A percentile compares a stretch with the other conserved stretches of the same genome.
These are phyloP conservation scores for Drosophila lowei DNA, from an alignment of 1,140 invertebrate species.

Conservation along the genomic window DNA sequence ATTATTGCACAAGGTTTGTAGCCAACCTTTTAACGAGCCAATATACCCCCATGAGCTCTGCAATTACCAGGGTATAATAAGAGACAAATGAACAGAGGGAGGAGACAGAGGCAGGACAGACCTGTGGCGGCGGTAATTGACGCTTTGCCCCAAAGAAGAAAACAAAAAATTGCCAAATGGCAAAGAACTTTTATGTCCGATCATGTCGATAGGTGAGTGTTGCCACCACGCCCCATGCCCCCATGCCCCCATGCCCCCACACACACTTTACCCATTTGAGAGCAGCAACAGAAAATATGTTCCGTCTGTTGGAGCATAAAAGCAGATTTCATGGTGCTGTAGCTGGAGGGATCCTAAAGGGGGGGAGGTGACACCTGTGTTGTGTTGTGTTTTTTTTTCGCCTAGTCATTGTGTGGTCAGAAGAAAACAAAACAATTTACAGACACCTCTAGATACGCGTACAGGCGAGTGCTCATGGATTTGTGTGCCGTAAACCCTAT, in stretches of 20 bases:
- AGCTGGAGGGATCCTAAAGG: not conserved
- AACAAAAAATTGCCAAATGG: constrained; percentile 47
- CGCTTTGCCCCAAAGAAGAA: constrained; percentile 29
- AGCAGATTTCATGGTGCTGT: constrained; percentile 43
- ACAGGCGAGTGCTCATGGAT: no score
- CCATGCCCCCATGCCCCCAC: not conserved
- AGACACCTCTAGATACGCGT: not conserved
- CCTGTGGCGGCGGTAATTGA: constrained; percentile 35
- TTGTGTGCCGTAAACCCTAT: constrained; percentile 20
- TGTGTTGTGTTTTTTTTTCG: constrained; percentile 15
- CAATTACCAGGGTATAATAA: not conserved
- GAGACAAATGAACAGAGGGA: constrained; percentile 5
- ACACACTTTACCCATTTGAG: constrained; percentile 9
- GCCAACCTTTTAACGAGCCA: no score
- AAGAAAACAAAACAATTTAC: constrained; percentile 68
- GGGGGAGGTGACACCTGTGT: constrained; percentile 2
- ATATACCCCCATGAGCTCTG: no score
- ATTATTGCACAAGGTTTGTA: no score
- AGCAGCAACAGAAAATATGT: constrained; percentile 34
- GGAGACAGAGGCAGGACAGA: not conserved
- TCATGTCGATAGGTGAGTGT: constrained; percentile 41
- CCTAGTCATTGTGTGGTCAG: constrained; percentile 41
- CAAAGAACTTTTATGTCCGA: constrained; percentile 49
- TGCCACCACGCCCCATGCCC: no score
- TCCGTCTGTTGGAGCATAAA: constrained; percentile 50